Conservation (phyloP, 1,140 invertebrate species). For the Dreissena rostriformis region DNA sequence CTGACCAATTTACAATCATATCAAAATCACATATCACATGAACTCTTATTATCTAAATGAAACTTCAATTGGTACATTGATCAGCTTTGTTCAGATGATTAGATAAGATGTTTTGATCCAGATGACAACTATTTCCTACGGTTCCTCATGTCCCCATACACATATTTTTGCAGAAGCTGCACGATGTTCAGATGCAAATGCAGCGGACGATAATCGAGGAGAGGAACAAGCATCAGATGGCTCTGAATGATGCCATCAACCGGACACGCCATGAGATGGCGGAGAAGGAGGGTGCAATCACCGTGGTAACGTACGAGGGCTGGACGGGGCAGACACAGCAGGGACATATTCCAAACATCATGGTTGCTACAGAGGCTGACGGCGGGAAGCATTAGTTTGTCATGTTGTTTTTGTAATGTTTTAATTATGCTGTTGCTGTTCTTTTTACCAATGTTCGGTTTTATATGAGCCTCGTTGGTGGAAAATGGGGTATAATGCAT, state of each 20-base stretch:
- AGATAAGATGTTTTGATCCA: too few relatives aligned
- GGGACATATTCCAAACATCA: constrained; percentile 51
- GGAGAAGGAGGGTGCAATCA: constrained; percentile 71
- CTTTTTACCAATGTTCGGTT: too few relatives aligned
- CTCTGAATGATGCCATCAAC: constrained; percentile 78
- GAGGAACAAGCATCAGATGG: constrained; percentile 78
- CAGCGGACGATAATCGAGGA: constrained; percentile 79
- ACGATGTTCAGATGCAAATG: constrained; percentile 79
- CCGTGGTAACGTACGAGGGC: constrained; percentile 72
- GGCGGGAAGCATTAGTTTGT: background rate
- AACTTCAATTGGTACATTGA: too few relatives aligned
- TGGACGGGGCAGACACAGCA: constrained; percentile 46
- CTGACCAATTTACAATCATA: too few relatives aligned
- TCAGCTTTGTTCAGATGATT: too few relatives aligned
- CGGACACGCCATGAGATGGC: constrained; percentile 76
- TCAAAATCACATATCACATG: too few relatives aligned
- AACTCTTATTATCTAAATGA: too few relatives aligned
- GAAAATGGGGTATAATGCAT: too few relatives aligned
- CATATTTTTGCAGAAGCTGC: constrained; percentile 75
- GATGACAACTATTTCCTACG: too few relatives aligned
- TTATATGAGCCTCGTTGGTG: too few relatives aligned
- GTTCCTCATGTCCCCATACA: constrained; percentile 56
- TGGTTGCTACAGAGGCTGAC: constrained; percentile 51
- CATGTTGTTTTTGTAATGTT: too few relatives aligned
- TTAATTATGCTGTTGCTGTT: too few relatives aligned